These are phyloP conservation scores for Rhinolophus sinicus DNA, from an alignment of 2,113 vertebrate genomes.

Conservation along the genomic window DNA sequence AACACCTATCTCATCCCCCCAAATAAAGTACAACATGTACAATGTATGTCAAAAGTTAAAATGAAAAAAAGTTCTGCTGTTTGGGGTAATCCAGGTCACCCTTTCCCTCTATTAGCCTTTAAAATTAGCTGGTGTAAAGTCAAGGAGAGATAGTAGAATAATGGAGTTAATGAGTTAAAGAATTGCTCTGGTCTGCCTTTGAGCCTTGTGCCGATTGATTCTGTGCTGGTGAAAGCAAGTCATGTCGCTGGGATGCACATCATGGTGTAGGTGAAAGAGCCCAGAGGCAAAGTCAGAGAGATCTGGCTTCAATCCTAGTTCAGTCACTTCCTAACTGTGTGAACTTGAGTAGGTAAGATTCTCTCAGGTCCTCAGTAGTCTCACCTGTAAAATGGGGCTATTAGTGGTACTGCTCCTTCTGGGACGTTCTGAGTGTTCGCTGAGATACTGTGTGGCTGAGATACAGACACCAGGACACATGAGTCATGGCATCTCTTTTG, in stretches of 20 bases:
- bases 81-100: neutral
- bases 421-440: neutral
- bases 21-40: neutral
- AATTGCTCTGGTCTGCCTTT: neutral
- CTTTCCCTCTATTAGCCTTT: neutral
- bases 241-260: neutral
- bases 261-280: no score
- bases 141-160: neutral
- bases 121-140: neutral
- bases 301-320: neutral
- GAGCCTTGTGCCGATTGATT: neutral
- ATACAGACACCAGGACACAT: neutral
- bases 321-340: neutral
- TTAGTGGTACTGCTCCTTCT: fast-evolving
- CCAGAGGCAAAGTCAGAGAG: neutral
- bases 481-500: neutral
- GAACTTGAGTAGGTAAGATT: neutral
- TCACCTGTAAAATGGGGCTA: neutral
- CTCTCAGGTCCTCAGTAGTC: neutral
- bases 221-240: neutral
- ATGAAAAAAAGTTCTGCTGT: neutral
- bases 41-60: neutral
- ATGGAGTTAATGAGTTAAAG: neutral
- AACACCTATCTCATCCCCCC: neutral
- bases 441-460: neutral